These are phyloP conservation scores for Venusia cambrica DNA, from an alignment of 2,888 invertebrate species.

Conservation along the genomic window DNA sequence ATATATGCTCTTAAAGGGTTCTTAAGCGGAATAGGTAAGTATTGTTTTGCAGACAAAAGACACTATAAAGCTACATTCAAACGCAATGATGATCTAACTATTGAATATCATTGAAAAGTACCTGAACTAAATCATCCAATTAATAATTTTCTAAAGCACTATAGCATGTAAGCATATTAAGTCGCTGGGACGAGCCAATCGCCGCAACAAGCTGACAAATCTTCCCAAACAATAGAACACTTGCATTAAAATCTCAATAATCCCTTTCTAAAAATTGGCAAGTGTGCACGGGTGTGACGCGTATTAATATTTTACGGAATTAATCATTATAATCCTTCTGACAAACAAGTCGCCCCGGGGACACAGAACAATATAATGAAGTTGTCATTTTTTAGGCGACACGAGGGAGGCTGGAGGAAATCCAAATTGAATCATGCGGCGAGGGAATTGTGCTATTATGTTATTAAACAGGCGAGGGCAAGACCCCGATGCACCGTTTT, in stretches of 20 bases:
- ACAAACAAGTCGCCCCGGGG: conserved; percentile 78
- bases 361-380: conserved; percentile 78
- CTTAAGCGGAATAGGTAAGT: too few relatives aligned
- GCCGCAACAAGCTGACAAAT: conserved; percentile 41
- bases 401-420: conserved; percentile 81
- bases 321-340: conserved; percentile 80
- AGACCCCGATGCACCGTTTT: conserved; percentile 74
- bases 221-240: conserved; percentile 58
- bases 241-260: conserved; percentile 66
- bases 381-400: conserved; percentile 80
- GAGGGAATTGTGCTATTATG: conserved; percentile 86
- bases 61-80: too few relatives aligned
- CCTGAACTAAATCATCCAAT: too few relatives aligned
- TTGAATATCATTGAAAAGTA: too few relatives aligned
- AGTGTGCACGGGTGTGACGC: conserved; percentile 73
- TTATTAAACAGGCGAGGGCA: conserved; percentile 84
- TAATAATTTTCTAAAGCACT: too few relatives aligned
- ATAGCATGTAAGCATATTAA: conserved; percentile 3
- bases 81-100: too few relatives aligned
- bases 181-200: conserved; percentile 15
- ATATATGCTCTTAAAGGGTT: too few relatives aligned
- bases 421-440: conserved; percentile 86
- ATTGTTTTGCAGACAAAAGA: too few relatives aligned
- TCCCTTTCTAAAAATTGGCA: conserved; percentile 58
- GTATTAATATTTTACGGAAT: conserved; percentile 80